Conservation (phyloP, 1,140 invertebrate genomes). For the Cryptotermes secundus region DNA sequence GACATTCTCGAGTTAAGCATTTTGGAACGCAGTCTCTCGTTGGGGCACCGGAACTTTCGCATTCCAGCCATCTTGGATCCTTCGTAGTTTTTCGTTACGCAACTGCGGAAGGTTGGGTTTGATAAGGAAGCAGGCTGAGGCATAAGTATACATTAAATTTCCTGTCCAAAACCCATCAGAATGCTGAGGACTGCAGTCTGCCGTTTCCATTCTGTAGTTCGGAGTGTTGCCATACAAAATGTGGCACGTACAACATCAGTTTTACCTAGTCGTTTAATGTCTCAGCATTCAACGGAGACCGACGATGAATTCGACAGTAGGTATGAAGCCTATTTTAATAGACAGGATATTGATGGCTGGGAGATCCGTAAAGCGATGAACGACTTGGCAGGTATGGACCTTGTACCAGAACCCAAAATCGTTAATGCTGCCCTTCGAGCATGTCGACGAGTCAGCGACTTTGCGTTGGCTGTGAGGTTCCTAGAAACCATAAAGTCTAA, state of each 20-base stretch:
- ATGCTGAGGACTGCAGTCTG: slow-evolving; percentile 33
- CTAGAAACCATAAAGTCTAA: slow-evolving; percentile 90
- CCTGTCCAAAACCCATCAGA: background rate
- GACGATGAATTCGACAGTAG: slow-evolving; percentile 74
- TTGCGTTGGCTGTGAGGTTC: slow-evolving; percentile 87
- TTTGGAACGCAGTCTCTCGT: no score
- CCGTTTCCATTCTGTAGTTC: slow-evolving; percentile 21
- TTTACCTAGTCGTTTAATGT: slow-evolving; percentile 29
- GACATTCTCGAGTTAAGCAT: no score
- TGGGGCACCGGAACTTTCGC: background rate
- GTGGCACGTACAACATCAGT: slow-evolving; percentile 9
- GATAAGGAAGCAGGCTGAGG: background rate
- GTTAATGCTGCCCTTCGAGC: slow-evolving; percentile 89
- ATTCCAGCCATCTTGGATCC: background rate
- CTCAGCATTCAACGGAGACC: slow-evolving; percentile 45
- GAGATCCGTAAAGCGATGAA: slow-evolving; percentile 89
- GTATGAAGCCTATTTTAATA: slow-evolving; percentile 84
- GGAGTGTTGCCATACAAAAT: slow-evolving; percentile 15
- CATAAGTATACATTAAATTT: background rate
- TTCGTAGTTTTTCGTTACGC: background rate
- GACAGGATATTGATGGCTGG: slow-evolving; percentile 93
- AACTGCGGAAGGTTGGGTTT: background rate
- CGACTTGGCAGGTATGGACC: slow-evolving; percentile 75
- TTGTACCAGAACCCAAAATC: slow-evolving; percentile 93
- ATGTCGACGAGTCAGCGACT: slow-evolving; percentile 92